Conservation (phyloP, 2,797 vertebrate species). For the Mormyrus hasselquistii region DNA sequence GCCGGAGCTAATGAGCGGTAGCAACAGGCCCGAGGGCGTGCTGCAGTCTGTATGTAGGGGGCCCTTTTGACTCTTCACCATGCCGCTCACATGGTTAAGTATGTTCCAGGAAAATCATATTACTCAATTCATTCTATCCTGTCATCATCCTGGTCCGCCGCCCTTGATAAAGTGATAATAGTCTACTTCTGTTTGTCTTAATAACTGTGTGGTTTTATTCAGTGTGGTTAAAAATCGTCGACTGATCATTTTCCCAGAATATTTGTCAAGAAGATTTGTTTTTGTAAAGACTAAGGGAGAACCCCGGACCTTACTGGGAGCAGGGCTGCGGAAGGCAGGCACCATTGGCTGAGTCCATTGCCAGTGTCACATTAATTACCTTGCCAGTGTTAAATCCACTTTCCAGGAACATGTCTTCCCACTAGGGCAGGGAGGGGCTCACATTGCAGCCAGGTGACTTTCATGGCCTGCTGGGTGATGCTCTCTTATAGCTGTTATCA, state of each 20-base stretch:
- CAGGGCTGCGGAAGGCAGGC: not conserved
- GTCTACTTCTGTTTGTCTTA: not conserved
- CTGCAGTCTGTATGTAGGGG: not conserved
- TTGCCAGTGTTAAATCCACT: not conserved
- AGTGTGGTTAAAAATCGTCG: not conserved
- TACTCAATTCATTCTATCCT: not conserved
- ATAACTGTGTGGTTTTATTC: not conserved
- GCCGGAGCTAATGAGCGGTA: slow-evolving; percentile 49
- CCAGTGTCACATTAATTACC: not conserved
- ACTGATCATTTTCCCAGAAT: not conserved
- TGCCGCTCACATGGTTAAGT: not conserved
- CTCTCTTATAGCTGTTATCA: not conserved
- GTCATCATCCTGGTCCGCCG: not conserved
- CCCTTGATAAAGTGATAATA: not conserved
- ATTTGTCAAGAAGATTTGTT: not conserved
- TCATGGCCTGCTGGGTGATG: not conserved
- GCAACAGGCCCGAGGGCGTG: slow-evolving; percentile 1
- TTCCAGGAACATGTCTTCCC: not conserved
- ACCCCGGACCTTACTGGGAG: not conserved
- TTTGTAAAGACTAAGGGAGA: not conserved
- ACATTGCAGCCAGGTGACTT: not conserved
- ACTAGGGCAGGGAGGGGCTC: not conserved
- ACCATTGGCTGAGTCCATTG: not conserved
- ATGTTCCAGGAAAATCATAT: not conserved
- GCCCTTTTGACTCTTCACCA: not conserved